Evolutionary conservation across 2,797 vertebrate genomes (phyloP).

Genomic region (Alfaro cultratus): DNA sequence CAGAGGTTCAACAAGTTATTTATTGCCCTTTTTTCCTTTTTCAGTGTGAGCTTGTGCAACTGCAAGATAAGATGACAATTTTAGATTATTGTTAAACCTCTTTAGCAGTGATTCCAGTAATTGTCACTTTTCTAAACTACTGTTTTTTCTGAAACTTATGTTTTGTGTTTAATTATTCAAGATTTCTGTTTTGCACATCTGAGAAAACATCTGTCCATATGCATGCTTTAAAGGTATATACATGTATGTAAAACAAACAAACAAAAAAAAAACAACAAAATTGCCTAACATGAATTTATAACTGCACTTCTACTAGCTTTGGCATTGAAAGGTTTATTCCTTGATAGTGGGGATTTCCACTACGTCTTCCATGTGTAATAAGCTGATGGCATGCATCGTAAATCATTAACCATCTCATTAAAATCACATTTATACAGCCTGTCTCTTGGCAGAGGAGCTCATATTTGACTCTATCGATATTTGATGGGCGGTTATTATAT

Average conservation of each 20-base stretch:
- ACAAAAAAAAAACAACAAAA: no score
- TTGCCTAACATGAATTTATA: conserved; percentile 16
- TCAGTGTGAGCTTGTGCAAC: background rate
- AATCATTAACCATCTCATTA: conserved; percentile 13
- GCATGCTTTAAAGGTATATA: background rate
- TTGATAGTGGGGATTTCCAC: conserved; percentile 16
- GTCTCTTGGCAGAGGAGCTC: background rate
- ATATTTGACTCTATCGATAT: conserved; percentile 9
- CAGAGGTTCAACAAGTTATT: background rate
- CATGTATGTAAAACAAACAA: background rate
- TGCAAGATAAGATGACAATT: background rate
- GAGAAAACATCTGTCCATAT: background rate
- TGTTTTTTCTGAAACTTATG: background rate
- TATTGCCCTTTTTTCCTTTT: background rate
- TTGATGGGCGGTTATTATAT: conserved; percentile 7
- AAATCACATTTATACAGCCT: background rate
- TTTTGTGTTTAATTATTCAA: background rate
- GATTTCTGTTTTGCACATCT: background rate
- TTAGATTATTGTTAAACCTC: background rate
- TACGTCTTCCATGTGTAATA: background rate
- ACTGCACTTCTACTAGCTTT: conserved; percentile 21
- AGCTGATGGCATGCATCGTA: conserved; percentile 9
- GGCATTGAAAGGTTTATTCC: conserved; percentile 13
- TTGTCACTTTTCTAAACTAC: background rate
- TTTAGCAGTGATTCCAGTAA: background rate